Percentiles rank a stretch among this genome's conserved stretches.
These are phyloP conservation scores for Emydoidea blandingii DNA, from an alignment of 2,797 vertebrate species.

Conservation along the genomic window DNA sequence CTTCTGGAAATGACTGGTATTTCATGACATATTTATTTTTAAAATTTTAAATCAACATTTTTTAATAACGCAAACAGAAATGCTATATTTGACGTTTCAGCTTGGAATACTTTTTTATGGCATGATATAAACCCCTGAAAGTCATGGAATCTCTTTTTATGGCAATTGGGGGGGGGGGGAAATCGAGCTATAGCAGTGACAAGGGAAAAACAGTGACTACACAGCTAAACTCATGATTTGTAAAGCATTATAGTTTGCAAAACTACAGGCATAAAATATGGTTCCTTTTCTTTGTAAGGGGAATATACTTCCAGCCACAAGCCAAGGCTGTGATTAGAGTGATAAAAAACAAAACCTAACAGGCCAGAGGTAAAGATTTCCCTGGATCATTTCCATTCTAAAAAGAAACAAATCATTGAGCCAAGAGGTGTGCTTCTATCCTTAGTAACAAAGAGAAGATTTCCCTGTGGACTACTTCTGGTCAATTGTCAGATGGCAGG, in stretches of 20 bases:
- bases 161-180: background rate
- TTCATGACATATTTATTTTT: background rate
- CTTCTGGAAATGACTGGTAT: background rate
- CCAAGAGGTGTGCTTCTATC: slow-evolving; percentile 59
- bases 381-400: slow-evolving; percentile 60
- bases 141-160: background rate
- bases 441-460: slow-evolving; percentile 62
- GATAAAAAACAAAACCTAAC: slow-evolving; percentile 62
- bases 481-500: slow-evolving; percentile 70
- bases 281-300: slow-evolving; percentile 24
- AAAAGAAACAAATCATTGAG: slow-evolving; percentile 56
- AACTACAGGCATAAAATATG: background rate
- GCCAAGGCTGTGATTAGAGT: slow-evolving; percentile 19
- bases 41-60: background rate
- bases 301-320: slow-evolving; percentile 34
- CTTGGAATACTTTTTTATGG: background rate
- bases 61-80: background rate
- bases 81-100: background rate
- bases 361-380: slow-evolving; percentile 63
- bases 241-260: background rate
- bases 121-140: background rate
- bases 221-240: background rate
- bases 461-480: slow-evolving; percentile 71
- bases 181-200: background rate
- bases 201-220: background rate